Evolutionary conservation across 2,888 invertebrate species (phyloP).

Genomic region (Odontothrips loti): DNA sequence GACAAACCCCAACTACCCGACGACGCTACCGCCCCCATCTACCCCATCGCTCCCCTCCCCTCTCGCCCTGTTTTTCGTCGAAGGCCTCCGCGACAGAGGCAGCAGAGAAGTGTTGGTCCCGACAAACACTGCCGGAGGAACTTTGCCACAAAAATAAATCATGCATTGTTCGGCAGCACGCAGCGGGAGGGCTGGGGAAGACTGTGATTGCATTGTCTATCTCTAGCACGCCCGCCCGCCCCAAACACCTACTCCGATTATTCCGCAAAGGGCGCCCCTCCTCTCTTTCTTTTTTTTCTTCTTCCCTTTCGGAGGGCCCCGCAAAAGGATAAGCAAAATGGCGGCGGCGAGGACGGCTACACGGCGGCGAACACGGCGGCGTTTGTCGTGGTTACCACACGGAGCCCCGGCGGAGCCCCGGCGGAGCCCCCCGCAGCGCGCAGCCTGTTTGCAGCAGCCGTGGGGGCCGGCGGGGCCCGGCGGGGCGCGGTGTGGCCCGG

Average conservation of each 20-base stretch:
- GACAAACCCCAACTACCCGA: no score
- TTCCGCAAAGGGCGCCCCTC: neutral
- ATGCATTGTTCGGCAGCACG: neutral
- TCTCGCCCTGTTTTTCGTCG: neutral
- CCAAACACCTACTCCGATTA: no score
- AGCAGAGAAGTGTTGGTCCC: neutral
- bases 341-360: neutral
- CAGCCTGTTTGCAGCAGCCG: no score
- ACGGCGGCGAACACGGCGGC: slow-evolving; percentile 10
- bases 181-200: neutral
- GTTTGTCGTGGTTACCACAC: neutral
- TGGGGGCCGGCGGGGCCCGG: no score
- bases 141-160: neutral
- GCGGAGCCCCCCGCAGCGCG: no score
- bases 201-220: neutral
- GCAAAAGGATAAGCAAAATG: neutral
- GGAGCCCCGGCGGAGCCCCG: no score
- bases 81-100: neutral
- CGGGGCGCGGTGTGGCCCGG: neutral
- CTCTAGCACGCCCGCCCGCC: neutral
- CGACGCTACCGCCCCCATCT: no score
- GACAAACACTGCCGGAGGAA: neutral
- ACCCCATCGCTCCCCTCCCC: no score
- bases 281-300: neutral
- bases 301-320: neutral